Percentiles rank a stretch among this genome's conserved stretches.
Evolutionary conservation across 2,888 invertebrate genomes (phyloP).

Genomic region (Zaprionus lineosus): DNA sequence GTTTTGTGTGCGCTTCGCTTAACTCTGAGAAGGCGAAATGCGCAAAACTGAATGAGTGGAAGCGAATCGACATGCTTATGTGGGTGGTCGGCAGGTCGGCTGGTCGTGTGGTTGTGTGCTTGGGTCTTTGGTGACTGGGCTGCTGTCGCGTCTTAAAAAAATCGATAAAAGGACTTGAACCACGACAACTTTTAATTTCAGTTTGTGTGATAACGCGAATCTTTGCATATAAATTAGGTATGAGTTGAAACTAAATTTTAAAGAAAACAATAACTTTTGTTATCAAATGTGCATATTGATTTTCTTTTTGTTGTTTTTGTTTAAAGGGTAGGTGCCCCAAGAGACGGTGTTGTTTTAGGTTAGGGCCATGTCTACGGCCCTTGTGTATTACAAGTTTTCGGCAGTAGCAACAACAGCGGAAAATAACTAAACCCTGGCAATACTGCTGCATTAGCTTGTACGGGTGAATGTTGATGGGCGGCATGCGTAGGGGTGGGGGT

Average conservation of each 20-base stretch:
- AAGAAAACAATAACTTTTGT: slow-evolving; percentile 2
- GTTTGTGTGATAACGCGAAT: slow-evolving; percentile 6
- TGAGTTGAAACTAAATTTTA: not conserved
- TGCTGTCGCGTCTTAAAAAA: slow-evolving; percentile 50
- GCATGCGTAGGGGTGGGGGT: not conserved
- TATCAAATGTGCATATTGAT: too few relatives aligned
- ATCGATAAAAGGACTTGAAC: slow-evolving; percentile 56
- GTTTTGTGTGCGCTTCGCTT: slow-evolving; percentile 16
- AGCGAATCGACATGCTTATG: slow-evolving; percentile 22
- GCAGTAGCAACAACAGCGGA: slow-evolving; percentile 12
- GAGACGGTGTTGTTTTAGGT: not conserved
- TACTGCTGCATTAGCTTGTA: not conserved
- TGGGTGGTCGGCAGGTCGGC: slow-evolving; percentile 1
- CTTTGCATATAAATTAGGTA: not conserved
- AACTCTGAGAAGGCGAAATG: slow-evolving; percentile 16
- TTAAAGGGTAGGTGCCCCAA: too few relatives aligned
- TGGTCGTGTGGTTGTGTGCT: slow-evolving; percentile 17
- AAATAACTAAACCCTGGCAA: slow-evolving; percentile 6
- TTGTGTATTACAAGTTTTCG: slow-evolving; percentile 2
- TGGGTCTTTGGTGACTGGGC: too few relatives aligned
- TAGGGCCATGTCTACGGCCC: not conserved
- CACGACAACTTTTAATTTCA: slow-evolving; percentile 33
- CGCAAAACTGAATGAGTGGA: slow-evolving; percentile 5
- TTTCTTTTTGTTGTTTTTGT: too few relatives aligned
- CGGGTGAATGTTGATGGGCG: not conserved